Conservation (phyloP, 2,888 invertebrate species). For the Galeruca laticollis region DNA sequence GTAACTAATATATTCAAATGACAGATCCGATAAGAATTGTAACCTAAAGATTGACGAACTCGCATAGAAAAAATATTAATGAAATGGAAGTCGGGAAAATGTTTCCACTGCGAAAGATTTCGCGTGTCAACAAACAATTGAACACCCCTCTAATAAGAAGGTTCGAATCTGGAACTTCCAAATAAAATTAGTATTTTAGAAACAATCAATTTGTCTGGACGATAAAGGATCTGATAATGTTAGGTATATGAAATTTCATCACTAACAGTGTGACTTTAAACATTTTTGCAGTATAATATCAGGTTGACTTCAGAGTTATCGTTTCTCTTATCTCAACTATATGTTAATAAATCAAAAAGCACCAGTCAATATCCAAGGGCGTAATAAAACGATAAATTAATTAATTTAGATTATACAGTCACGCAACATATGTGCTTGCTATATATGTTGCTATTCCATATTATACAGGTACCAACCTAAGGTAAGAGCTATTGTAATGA, state of each 20-base stretch:
- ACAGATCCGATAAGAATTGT: conserved; percentile 20
- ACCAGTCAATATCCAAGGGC: conserved; percentile 39
- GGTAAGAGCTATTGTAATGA: neutral
- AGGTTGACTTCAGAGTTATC: conserved; percentile 24
- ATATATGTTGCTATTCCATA: neutral
- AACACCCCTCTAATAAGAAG: conserved; percentile 36
- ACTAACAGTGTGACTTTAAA: conserved; percentile 45
- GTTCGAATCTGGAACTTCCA: conserved; percentile 24
- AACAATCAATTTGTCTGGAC: conserved; percentile 47
- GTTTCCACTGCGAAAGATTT: conserved; percentile 20
- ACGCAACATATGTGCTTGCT: conserved; percentile 28
- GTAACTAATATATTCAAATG: conserved; percentile 28
- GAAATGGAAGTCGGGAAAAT: conserved; percentile 15
- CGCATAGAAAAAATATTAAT: conserved; percentile 19
- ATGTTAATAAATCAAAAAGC: conserved; percentile 40
- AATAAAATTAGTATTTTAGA: conserved; percentile 44
- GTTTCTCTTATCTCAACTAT: conserved; percentile 32
- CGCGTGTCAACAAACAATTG: conserved; percentile 39
- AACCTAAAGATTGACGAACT: neutral
- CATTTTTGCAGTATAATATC: conserved; percentile 30
- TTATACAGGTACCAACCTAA: neutral
- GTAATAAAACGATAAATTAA: conserved; percentile 44
- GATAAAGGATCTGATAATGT: conserved; percentile 46
- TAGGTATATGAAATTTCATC: conserved; percentile 44
- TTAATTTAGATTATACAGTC: conserved; percentile 38